Evolutionary conservation across 2,888 invertebrate species (phyloP).

Genomic region (Lumbricus terrestris): DNA sequence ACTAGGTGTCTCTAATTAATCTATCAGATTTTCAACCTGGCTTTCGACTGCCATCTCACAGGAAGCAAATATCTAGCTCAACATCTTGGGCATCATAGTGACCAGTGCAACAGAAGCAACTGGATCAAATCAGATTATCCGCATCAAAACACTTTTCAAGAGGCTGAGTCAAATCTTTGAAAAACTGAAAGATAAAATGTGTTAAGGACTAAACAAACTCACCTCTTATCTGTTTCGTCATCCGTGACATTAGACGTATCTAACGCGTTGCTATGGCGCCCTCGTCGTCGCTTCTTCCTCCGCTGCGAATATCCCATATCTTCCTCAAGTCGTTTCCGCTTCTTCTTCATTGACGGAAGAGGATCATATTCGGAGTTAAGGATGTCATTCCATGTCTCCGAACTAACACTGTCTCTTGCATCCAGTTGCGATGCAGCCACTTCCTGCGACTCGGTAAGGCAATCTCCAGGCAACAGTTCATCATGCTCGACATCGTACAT

Average conservation of each 20-base stretch:
- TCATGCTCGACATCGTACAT: background rate
- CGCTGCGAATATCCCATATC: constrained; percentile 23
- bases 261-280: background rate
- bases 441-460: background rate
- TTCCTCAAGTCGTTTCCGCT: constrained; percentile 5
- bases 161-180: background rate
- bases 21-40: too few relatives aligned
- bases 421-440: background rate
- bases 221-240: background rate
- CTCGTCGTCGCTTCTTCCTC: background rate
- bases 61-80: too few relatives aligned
- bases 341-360: constrained; percentile 11
- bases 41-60: too few relatives aligned
- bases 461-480: background rate
- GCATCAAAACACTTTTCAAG: background rate
- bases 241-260: background rate
- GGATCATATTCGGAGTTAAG: constrained; percentile 23
- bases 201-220: background rate
- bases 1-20: too few relatives aligned
- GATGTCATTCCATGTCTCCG: background rate
- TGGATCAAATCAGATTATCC: background rate
- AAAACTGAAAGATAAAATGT: background rate
- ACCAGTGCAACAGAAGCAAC: background rate
- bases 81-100: too few relatives aligned
- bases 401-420: background rate